Evolutionary conservation across 2,888 invertebrate species (phyloP).

Genomic region (Atrina japonica): DNA sequence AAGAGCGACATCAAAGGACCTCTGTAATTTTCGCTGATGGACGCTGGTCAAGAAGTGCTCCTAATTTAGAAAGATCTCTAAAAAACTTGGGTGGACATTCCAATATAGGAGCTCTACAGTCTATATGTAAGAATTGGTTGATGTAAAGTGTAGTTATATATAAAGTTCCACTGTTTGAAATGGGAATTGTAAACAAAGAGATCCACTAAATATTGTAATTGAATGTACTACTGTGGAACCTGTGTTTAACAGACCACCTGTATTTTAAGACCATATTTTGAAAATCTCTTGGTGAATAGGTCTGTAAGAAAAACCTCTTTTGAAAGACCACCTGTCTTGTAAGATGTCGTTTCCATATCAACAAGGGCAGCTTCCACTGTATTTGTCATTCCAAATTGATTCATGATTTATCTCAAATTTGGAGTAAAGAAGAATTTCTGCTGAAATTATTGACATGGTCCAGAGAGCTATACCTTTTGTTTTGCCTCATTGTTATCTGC

Average conservation of each 20-base stretch:
- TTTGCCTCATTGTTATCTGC: too few species aligned
- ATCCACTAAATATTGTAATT: too few species aligned
- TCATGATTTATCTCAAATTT: too few species aligned
- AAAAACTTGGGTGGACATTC: slow-evolving; percentile 83
- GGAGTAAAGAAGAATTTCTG: too few species aligned
- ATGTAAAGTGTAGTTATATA: not conserved
- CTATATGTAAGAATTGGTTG: slow-evolving; percentile 17
- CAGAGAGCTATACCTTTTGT: too few species aligned
- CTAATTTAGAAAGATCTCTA: slow-evolving; percentile 85
- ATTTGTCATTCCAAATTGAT: too few species aligned
- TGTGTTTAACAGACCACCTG: not conserved
- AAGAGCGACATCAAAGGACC: slow-evolving; percentile 88
- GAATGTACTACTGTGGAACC: too few species aligned
- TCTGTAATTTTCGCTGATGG: slow-evolving; percentile 82
- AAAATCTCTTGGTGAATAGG: not conserved
- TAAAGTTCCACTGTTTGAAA: too few species aligned
- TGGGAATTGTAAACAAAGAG: not conserved
- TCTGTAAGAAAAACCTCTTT: not conserved
- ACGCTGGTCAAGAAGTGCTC: slow-evolving; percentile 86
- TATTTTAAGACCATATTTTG: slow-evolving; percentile 2
- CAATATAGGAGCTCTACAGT: slow-evolving; percentile 83
- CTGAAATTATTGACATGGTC: too few species aligned
- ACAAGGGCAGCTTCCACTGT: too few species aligned
- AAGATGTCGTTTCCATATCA: slow-evolving; percentile 10
- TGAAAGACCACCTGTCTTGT: not conserved